Conservation (phyloP, 2,888 invertebrate species). For the Drosophila mulleri region DNA sequence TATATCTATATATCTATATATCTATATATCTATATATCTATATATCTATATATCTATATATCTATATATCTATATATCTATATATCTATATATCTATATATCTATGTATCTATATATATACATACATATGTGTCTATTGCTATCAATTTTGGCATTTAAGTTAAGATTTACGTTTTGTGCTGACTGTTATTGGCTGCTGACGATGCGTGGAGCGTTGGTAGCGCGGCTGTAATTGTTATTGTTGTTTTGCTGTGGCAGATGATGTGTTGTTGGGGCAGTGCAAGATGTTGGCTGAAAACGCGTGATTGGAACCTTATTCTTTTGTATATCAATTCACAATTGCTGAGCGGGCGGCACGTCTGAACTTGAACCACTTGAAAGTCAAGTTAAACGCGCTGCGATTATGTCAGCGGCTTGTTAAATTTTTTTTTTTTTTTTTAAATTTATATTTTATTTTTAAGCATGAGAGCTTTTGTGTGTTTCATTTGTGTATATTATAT, state of each 20-base stretch:
- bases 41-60: too few relatives aligned
- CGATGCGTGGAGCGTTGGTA: conserved; percentile 52
- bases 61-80: too few relatives aligned
- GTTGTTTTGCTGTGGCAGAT: conserved; percentile 9
- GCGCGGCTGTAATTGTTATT: conserved; percentile 25
- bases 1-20: not conserved
- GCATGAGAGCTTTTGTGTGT: conserved; percentile 8
- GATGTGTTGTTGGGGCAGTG: conserved; percentile 50
- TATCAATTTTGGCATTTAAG: conserved; percentile 10
- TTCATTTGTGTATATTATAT: conserved; percentile 15
- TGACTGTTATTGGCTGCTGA: conserved; percentile 41
- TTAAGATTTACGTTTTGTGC: conserved; percentile 65
- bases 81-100: not conserved
- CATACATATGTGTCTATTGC: not conserved
- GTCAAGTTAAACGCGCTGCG: conserved; percentile 42
- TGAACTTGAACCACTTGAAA: conserved; percentile 65
- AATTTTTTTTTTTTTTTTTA: conserved; percentile 10
- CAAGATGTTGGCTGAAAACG: conserved; percentile 63
- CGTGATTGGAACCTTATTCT: conserved; percentile 50
- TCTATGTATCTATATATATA: not conserved
- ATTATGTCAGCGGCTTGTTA: conserved; percentile 62
- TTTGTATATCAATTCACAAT: conserved; percentile 75
- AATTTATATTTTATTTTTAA: conserved; percentile 8
- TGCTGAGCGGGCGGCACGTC: conserved; percentile 65
- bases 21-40: not conserved